Evolutionary conservation across 1,140 invertebrate species (phyloP).

Genomic region (Ladona fulva): DNA sequence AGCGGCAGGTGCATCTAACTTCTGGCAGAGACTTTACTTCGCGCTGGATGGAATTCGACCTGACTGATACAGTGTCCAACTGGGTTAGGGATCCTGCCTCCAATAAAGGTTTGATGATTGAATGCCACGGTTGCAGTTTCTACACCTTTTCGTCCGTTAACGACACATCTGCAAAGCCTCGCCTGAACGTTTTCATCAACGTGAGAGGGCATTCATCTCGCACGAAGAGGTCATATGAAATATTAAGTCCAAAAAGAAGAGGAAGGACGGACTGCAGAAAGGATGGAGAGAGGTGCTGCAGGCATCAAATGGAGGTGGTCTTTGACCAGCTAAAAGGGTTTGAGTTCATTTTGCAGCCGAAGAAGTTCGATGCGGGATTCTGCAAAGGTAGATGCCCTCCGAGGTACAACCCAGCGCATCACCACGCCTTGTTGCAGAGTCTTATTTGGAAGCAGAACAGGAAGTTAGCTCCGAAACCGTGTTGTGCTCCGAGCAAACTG

Average conservation of each 20-base stretch:
- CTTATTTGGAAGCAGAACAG: conserved; percentile 50
- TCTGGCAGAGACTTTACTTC: not conserved
- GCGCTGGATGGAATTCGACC: conserved; percentile 47
- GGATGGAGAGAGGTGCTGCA: conserved; percentile 50
- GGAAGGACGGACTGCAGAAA: conserved; percentile 41
- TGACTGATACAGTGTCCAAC: conserved; percentile 38
- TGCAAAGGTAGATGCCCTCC: conserved; percentile 62
- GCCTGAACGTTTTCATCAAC: conserved; percentile 38
- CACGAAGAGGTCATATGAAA: conserved; percentile 23
- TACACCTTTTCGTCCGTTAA: conserved; percentile 22
- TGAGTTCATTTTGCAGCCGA: conserved; percentile 59
- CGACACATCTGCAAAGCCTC: conserved; percentile 33
- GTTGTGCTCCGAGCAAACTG: conserved; percentile 61
- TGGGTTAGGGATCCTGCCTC: conserved; percentile 38
- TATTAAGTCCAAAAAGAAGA: conserved; percentile 34
- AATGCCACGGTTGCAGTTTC: conserved; percentile 36
- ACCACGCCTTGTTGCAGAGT: conserved; percentile 62
- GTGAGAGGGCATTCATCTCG: not conserved
- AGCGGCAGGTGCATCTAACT: conserved; percentile 14
- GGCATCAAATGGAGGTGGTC: conserved; percentile 52
- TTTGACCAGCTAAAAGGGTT: conserved; percentile 59
- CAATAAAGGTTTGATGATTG: conserved; percentile 42
- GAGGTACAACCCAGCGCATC: conserved; percentile 56
- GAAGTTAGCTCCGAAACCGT: conserved; percentile 48
- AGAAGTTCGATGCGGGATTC: conserved; percentile 59